Evolutionary conservation across 2,113 vertebrate genomes (phyloP).

Genomic region (Lipotes vexillifer): DNA sequence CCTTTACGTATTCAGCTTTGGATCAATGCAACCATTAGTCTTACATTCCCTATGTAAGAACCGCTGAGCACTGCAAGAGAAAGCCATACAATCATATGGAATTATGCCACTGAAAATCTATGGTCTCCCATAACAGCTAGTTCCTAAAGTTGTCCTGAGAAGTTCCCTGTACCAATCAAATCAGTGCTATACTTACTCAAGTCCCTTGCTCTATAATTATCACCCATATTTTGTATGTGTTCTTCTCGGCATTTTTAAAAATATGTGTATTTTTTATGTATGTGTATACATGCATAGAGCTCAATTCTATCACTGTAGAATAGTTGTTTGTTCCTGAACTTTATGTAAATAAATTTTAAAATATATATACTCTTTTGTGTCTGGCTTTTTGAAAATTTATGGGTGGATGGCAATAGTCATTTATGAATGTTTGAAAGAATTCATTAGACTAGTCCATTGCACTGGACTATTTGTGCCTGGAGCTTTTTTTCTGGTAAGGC

Average conservation of each 20-base stretch:
- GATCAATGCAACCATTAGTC: background rate
- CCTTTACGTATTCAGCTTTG: background rate
- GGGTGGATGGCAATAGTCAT: background rate
- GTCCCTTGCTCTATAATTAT: background rate
- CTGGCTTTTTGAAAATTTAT: background rate
- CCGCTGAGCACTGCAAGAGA: background rate
- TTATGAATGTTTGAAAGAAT: background rate
- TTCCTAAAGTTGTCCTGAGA: background rate
- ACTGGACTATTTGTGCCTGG: background rate
- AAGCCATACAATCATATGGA: background rate
- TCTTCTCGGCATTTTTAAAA: background rate
- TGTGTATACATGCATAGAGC: background rate
- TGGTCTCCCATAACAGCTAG: background rate
- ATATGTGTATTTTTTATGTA: background rate
- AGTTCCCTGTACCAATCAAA: background rate
- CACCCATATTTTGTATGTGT: background rate
- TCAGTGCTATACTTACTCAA: background rate
- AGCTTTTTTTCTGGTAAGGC: background rate
- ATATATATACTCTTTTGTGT: background rate
- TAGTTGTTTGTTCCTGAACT: background rate
- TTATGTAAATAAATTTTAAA: background rate
- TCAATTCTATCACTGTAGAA: background rate
- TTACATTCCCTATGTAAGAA: background rate
- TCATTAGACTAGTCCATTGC: background rate
- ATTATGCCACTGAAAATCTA: background rate